phyloP scores from a whole-genome alignment of 2,888 invertebrate species.

The Brachylomia viminalis region DNA sequence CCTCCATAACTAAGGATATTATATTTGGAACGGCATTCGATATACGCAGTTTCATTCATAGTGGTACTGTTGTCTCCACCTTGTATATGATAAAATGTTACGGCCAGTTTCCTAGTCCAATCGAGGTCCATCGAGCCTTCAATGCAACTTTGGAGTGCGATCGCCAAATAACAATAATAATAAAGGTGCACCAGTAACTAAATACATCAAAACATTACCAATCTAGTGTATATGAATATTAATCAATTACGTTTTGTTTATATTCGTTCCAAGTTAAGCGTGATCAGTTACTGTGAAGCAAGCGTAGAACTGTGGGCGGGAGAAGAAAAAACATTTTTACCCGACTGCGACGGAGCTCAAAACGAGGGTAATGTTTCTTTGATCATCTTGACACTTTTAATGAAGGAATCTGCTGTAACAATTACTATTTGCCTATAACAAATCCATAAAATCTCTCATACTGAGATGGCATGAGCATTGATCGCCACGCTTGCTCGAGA shows the following conservation, averaged over 20 bases:
- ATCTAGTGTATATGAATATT: constrained; percentile 47
- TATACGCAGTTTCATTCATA: not conserved
- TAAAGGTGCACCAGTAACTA: not conserved
- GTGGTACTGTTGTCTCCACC: not conserved
- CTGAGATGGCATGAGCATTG: too few relatives aligned
- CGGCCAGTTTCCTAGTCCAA: not conserved
- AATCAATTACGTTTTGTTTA: constrained; percentile 17
- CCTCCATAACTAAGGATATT: too few relatives aligned
- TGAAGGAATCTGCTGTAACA: not conserved
- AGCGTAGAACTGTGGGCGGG: not conserved
- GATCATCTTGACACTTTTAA: not conserved
- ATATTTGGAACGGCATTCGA: too few relatives aligned
- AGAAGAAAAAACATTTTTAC: not conserved
- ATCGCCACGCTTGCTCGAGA: not conserved
- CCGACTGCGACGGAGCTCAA: not conserved
- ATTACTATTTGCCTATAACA: not conserved
- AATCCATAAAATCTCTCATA: not conserved
- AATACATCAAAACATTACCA: constrained; percentile 46
- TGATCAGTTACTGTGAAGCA: not conserved
- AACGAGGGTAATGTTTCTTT: not conserved
- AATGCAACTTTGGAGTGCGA: not conserved
- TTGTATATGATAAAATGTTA: not conserved
- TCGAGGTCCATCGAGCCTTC: not conserved
- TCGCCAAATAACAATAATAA: constrained; percentile 2
- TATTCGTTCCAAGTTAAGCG: constrained; percentile 9